Evolutionary conservation across 2,113 vertebrate species (phyloP), one percentile per base, ranked within the genome.

Genomic region (Oceanites oceanicus): DNA sequence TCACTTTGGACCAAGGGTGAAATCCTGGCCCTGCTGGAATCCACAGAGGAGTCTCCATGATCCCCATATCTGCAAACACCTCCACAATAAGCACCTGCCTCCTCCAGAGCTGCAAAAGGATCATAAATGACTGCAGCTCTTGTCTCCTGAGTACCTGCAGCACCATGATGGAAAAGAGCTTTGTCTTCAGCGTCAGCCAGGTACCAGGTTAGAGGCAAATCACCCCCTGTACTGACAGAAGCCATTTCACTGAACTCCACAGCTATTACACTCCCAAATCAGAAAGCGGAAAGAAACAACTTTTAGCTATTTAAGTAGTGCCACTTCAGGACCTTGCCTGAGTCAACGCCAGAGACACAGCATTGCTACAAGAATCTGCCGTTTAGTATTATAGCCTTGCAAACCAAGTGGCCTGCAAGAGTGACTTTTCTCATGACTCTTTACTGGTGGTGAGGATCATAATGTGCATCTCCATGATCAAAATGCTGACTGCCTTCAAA

Each of bases 401-500:
- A 71, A 61, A 67, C 17, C 45, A 17, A 23, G 59, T 13, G 52
- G 75, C n/a, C 91, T 62, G 65, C 94, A 63, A 38, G 58, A 38
- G 47, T 11, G 32, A 42, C 63, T 91, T 59, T 74, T 42, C 52
- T 63, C 47, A 5, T 1, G 19, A 19, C 47, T 45, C 40, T 32
- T 22, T 18, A 7, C 38, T 77, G 91, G 50, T 44, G 63, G 34
- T 18, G 71, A 96, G 75, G 45, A 45, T 73, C 91, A 58, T 22
- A 58, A 77, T 0, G 9, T 7, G 26, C 7, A 4, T 58, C 75
- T 50, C 55, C 11, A 3, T 0, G 5, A 93, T 32, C 62, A 45
- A 82, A 90, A 75, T 3, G 56, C 83, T 68, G 91, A 45, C 82
- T 86, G 87, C 77, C 74, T 79, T 79, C 81, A 70, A 84, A 95